These are phyloP conservation scores for Molothrus ater DNA, from an alignment of 2,797 vertebrate species.

Conservation along the genomic window DNA sequence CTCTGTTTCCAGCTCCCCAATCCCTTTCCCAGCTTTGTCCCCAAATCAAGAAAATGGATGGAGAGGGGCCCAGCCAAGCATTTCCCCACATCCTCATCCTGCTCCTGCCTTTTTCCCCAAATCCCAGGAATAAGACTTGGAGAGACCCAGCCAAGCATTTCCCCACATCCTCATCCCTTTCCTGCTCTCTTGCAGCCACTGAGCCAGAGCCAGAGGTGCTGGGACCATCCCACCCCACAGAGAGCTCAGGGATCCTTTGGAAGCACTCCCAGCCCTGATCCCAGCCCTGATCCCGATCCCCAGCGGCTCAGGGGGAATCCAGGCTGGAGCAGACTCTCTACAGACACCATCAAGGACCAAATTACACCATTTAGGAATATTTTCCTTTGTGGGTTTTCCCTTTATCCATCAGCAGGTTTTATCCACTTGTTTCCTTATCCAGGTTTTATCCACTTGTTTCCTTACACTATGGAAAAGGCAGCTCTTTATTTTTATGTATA, in stretches of 20 bases:
- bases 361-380: fast-evolving
- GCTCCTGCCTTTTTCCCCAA: fast-evolving
- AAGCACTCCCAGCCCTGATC: fast-evolving
- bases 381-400: background rate
- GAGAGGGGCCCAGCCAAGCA: background rate
- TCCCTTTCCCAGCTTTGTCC: background rate
- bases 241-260: background rate
- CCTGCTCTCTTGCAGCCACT: background rate
- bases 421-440: background rate
- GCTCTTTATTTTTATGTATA: background rate
- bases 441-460: background rate
- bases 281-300: background rate
- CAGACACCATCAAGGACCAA: background rate
- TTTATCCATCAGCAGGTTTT: background rate
- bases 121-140: background rate
- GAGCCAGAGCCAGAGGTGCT: background rate
- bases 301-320: fast-evolving
- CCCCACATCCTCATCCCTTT: background rate
- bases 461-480: background rate
- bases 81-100: background rate
- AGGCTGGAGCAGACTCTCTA: background rate
- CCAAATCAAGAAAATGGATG: background rate
- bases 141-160: background rate
- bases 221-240: fast-evolving
- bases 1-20: no score